Evolutionary conservation across 2,113 vertebrate genomes (phyloP).

Genomic region (Eudyptes chrysolophus): DNA sequence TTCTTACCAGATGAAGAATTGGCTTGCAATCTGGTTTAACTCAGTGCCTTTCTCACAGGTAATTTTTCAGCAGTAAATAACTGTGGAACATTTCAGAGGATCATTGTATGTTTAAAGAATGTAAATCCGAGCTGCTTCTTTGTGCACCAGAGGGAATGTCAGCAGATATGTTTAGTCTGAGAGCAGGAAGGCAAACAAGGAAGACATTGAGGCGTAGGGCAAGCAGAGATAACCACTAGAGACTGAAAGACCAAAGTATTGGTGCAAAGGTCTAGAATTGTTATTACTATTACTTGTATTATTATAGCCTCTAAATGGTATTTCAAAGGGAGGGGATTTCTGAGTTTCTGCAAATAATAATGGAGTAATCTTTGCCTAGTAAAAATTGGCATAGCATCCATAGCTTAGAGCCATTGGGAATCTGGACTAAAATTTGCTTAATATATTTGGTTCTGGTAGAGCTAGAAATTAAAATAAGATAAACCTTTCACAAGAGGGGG

Average conservation of each 20-base stretch:
- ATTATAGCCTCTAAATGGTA: not conserved
- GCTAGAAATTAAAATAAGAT: not conserved
- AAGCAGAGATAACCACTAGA: not conserved
- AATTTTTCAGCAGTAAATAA: not conserved
- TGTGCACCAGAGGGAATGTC: not conserved
- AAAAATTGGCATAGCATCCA: not conserved
- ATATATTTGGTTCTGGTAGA: not conserved
- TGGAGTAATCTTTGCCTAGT: not conserved
- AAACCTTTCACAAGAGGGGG: not conserved
- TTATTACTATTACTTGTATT: not conserved
- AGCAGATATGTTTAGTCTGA: conserved; percentile 10
- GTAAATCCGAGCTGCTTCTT: not conserved
- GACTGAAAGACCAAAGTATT: not conserved
- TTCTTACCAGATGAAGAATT: not conserved
- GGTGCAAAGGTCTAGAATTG: not conserved
- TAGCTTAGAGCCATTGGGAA: not conserved
- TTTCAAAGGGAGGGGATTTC: not conserved
- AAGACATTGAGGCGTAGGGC: not conserved
- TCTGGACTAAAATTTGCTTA: not conserved
- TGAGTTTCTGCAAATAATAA: not conserved
- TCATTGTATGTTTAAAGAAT: not conserved
- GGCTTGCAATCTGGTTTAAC: not conserved
- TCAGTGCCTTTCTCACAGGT: not conserved
- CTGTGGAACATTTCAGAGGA: not conserved
- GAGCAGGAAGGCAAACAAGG: not conserved